Percentiles rank a stretch among this genome's conserved stretches.
phyloP scores from a whole-genome alignment of 2,888 invertebrate genomes.

The Bombylius discolor region DNA sequence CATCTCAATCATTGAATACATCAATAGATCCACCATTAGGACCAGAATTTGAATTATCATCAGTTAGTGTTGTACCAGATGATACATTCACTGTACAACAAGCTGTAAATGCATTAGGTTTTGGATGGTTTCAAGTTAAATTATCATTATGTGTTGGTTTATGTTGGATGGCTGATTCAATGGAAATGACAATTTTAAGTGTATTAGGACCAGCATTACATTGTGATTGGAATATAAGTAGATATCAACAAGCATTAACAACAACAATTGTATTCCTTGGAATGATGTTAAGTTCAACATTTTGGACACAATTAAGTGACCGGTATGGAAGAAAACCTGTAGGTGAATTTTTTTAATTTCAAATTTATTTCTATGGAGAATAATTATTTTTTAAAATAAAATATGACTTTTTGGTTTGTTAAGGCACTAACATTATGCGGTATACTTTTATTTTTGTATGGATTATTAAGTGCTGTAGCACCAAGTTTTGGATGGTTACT shows the following conservation, averaged over 20 bases:
- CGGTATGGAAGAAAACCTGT: constrained; percentile 80
- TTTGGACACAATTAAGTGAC: constrained; percentile 93
- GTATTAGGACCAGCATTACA: constrained; percentile 87
- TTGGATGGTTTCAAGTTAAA: constrained; percentile 83
- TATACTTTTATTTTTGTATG: constrained; percentile 81
- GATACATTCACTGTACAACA: constrained; percentile 75
- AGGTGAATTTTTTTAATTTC: constrained; percentile 25
- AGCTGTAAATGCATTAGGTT: constrained; percentile 74
- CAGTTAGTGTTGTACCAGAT: constrained; percentile 53
- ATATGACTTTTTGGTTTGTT: constrained; percentile 19
- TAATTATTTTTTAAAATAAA: not conserved
- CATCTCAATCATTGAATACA: not conserved
- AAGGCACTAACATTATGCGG: constrained; percentile 84
- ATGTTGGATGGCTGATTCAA: constrained; percentile 95
- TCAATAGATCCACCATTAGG: constrained; percentile 20
- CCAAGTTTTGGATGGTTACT: constrained; percentile 86
- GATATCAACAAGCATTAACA: constrained; percentile 82
- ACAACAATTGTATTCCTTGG: constrained; percentile 90
- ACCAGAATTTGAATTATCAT: constrained; percentile 49
- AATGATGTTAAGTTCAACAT: constrained; percentile 93
- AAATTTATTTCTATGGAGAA: not conserved
- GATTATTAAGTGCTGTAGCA: constrained; percentile 76
- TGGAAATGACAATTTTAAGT: constrained; percentile 96
- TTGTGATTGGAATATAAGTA: constrained; percentile 81
- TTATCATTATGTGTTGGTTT: constrained; percentile 71